Evolutionary conservation across 2,888 invertebrate genomes (phyloP).

Genomic region (Digitonthophagus gazella): DNA sequence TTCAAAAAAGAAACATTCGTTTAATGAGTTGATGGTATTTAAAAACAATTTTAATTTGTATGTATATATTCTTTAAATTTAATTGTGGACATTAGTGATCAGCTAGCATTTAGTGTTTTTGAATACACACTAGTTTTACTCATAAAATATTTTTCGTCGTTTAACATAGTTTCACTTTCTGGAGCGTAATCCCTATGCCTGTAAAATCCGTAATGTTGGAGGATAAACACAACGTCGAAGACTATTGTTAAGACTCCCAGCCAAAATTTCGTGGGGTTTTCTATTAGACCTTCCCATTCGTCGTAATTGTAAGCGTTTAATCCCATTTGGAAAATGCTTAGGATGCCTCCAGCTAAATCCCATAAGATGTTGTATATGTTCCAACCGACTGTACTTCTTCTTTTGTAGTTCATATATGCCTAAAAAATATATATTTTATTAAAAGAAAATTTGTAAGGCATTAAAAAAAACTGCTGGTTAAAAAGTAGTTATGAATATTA

Average conservation of each 20-base stretch:
- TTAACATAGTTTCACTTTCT: conserved; percentile 22
- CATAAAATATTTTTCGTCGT: conserved; percentile 23
- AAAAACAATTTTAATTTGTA: neutral
- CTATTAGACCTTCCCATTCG: conserved; percentile 26
- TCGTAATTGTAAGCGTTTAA: conserved; percentile 80
- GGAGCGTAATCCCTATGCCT: conserved; percentile 12
- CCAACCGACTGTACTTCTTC: conserved; percentile 94
- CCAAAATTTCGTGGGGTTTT: conserved; percentile 31
- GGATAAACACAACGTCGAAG: conserved; percentile 27
- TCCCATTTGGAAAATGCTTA: conserved; percentile 92
- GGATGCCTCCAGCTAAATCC: conserved; percentile 86
- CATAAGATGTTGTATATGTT: conserved; percentile 93
- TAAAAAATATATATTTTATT: conserved; percentile 47
- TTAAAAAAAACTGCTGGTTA: neutral
- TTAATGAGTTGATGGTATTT: no score
- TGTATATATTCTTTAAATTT: no score
- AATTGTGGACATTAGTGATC: no score
- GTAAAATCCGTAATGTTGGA: conserved; percentile 29
- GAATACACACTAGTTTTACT: conserved; percentile 8
- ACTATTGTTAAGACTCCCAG: conserved; percentile 27
- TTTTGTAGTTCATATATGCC: conserved; percentile 88
- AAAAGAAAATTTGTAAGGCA: neutral
- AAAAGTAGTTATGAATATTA: neutral
- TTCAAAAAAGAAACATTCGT: neutral
- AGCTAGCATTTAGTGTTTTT: no score